Evolutionary conservation across 2,888 invertebrate species (phyloP).

Genomic region (Zygaena filipendulae): DNA sequence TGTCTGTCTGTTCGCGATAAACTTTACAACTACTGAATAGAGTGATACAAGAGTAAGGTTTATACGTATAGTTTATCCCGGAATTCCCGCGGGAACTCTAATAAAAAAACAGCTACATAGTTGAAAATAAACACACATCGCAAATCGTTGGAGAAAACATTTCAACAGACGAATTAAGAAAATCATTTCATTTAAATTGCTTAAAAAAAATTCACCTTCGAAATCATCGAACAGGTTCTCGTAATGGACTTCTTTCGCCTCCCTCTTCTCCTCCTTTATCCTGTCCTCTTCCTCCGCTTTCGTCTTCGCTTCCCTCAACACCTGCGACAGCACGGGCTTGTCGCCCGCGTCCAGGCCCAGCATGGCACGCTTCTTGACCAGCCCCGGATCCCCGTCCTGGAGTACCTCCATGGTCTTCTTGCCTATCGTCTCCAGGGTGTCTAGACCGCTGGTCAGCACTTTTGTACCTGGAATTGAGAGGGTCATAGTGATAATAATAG

Average conservation of each 20-base stretch:
- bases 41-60: no score
- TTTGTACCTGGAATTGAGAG: constrained; percentile 61
- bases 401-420: constrained; percentile 95
- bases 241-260: constrained; percentile 71
- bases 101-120: no score
- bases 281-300: constrained; percentile 72
- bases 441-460: constrained; percentile 83
- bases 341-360: constrained; percentile 68
- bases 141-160: no score
- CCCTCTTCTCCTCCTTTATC: constrained; percentile 53
- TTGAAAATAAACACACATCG: no score
- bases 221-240: constrained; percentile 88
- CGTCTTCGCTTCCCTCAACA: constrained; percentile 77
- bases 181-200: no score
- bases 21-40: no score
- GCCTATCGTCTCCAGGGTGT: constrained; percentile 92
- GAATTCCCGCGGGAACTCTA: no score
- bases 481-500: no score
- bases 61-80: no score
- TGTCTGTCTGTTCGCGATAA: no score
- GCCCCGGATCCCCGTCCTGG: constrained; percentile 91
- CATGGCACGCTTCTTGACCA: constrained; percentile 81
- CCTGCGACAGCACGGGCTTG: constrained; percentile 72
- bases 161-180: no score
- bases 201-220: no score